Conservation (phyloP, 2,888 invertebrate genomes). For the Therioaphis trifolii region DNA sequence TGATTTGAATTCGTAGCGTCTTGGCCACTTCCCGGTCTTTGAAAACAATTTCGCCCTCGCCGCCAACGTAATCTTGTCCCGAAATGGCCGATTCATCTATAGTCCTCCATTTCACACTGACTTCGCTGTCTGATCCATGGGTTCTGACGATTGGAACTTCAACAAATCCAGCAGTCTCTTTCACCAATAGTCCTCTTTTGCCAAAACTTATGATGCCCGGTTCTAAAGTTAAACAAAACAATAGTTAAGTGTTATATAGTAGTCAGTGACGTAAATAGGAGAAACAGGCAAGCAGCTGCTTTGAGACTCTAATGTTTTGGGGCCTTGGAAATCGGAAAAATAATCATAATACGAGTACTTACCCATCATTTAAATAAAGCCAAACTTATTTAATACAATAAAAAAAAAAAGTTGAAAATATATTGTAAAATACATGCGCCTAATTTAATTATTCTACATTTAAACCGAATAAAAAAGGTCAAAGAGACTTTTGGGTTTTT, state of each 20-base stretch:
- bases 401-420: too few species aligned
- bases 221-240: slow-evolving; percentile 68
- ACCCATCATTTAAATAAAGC: too few species aligned
- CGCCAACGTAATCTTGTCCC: slow-evolving; percentile 72
- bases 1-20: slow-evolving; percentile 71
- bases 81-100: slow-evolving; percentile 72
- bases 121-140: slow-evolving; percentile 72
- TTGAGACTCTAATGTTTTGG: too few species aligned
- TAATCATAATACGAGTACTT: too few species aligned
- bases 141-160: slow-evolving; percentile 70
- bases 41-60: slow-evolving; percentile 70
- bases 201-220: slow-evolving; percentile 72
- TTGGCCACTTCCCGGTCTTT: slow-evolving; percentile 69
- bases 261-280: too few species aligned
- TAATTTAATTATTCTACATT: too few species aligned
- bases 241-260: not conserved
- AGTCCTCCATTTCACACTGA: slow-evolving; percentile 72
- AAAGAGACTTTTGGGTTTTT: too few species aligned
- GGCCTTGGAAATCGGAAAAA: too few species aligned
- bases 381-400: too few species aligned
- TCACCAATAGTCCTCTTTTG: slow-evolving; percentile 72
- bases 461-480: too few species aligned
- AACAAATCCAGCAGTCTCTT: slow-evolving; percentile 72
- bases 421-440: too few species aligned
- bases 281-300: too few species aligned